phyloP scores from a whole-genome alignment of 2,113 vertebrate genomes.

The Coregonus clupeaformis region DNA sequence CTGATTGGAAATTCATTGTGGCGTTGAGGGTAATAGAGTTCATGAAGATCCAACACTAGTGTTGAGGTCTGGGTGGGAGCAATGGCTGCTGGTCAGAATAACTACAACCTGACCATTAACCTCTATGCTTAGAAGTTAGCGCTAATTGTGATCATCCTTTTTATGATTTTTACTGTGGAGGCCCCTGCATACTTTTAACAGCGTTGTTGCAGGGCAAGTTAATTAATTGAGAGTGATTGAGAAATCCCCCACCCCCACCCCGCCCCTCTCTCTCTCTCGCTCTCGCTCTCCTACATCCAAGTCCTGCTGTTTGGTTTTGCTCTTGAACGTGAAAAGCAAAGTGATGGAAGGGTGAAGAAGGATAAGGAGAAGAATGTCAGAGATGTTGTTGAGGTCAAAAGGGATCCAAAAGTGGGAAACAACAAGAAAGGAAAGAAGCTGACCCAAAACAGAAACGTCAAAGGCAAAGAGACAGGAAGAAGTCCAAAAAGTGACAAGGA shows the following conservation, averaged over 20 bases:
- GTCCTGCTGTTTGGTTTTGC: slow-evolving; percentile 42
- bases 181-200: too few species aligned
- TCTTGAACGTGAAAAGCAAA: slow-evolving; percentile 29
- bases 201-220: too few species aligned
- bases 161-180: too few species aligned
- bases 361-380: neutral
- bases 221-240: too few species aligned
- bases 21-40: slow-evolving; percentile 49
- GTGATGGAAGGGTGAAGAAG: neutral
- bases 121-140: too few species aligned
- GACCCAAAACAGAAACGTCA: slow-evolving; percentile 22
- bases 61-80: slow-evolving; percentile 43
- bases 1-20: slow-evolving; percentile 54
- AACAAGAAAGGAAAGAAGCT: slow-evolving; percentile 6
- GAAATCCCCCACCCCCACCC: neutral
- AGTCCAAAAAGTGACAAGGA: neutral
- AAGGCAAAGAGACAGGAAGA: slow-evolving; percentile 17
- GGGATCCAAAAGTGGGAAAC: slow-evolving; percentile 19
- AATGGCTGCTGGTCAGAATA: slow-evolving; percentile 26
- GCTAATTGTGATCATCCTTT: too few species aligned
- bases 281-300: slow-evolving; percentile 5
- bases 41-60: slow-evolving; percentile 57
- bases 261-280: neutral
- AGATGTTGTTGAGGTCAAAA: slow-evolving; percentile 25
- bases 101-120: too few species aligned